phyloP scores from a whole-genome alignment of 2,113 vertebrate genomes.

The Panthera uncia region DNA sequence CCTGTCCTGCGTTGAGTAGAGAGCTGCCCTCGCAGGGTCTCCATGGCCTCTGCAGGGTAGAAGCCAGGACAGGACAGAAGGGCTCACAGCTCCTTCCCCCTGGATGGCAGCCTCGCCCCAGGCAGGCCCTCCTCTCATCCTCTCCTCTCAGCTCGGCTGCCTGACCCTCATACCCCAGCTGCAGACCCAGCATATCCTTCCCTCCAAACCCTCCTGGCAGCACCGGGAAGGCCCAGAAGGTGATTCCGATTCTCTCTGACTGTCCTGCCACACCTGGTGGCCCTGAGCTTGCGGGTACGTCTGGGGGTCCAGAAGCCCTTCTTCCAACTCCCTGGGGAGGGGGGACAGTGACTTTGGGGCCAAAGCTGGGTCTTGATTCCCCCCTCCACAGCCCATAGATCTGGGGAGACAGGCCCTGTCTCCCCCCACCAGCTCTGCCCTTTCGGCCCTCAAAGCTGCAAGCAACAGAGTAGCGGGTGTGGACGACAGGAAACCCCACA shows the following conservation, averaged over 20 bases:
- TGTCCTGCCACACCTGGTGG: not conserved
- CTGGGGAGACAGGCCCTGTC: not conserved
- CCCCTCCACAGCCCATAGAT: not conserved
- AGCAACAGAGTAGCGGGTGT: slow-evolving; percentile 90
- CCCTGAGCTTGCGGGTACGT: not conserved
- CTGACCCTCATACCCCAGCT: fast-evolving
- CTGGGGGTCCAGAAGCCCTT: not conserved
- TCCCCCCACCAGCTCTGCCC: not conserved
- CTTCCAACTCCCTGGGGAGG: not conserved
- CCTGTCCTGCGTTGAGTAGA: not conserved
- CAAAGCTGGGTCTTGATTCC: not conserved
- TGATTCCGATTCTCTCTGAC: not conserved
- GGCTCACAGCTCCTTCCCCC: not conserved
- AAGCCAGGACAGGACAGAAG: not conserved
- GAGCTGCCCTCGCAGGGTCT: not conserved
- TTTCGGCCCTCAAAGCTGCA: slow-evolving; percentile 87
- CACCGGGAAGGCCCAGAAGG: not conserved
- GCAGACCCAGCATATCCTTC: fast-evolving
- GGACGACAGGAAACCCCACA: slow-evolving; percentile 45
- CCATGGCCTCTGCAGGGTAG: not conserved
- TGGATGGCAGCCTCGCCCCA: not conserved
- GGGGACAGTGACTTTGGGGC: not conserved
- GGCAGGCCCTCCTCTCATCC: fast-evolving
- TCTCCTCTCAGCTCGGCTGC: not conserved
- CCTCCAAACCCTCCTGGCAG: too few relatives aligned